These are phyloP conservation scores for Apotomis betuletana DNA, from an alignment of 2,888 invertebrate genomes.

Conservation along the genomic window DNA sequence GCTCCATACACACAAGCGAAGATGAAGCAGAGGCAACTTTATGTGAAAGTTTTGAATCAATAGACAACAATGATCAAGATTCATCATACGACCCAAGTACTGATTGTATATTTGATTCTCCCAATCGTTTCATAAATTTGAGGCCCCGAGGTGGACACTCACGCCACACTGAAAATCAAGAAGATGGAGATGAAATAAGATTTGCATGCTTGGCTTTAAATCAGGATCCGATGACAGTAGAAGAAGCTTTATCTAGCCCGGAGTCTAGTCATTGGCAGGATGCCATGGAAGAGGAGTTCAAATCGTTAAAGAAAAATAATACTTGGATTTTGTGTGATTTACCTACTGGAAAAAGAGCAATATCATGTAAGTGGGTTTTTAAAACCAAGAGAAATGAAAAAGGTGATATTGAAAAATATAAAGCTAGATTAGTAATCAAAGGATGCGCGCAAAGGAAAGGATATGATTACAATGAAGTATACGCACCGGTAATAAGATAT, in stretches of 20 bases:
- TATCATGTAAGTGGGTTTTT: constrained; percentile 38
- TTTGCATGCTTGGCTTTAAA: background rate
- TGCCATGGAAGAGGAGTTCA: constrained; percentile 5
- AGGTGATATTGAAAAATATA: constrained; percentile 39
- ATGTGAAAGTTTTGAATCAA: background rate
- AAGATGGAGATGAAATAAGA: background rate
- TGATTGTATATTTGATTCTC: background rate
- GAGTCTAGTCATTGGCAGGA: background rate
- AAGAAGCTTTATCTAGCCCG: background rate
- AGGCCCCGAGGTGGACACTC: background rate
- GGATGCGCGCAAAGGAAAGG: constrained; percentile 46
- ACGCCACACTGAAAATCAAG: too few relatives aligned
- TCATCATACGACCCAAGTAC: constrained; percentile 4
- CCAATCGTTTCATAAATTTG: background rate
- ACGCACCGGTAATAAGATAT: constrained; percentile 16
- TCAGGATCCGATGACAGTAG: background rate
- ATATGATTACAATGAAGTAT: constrained; percentile 33
- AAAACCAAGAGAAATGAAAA: constrained; percentile 39
- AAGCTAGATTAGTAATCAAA: constrained; percentile 44
- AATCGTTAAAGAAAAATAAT: constrained; percentile 27
- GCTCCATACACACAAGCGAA: background rate
- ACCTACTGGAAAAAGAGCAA: constrained; percentile 32
- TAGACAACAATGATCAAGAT: background rate
- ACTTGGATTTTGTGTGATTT: constrained; percentile 35
- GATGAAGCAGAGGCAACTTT: background rate